Percentiles rank a stretch among this genome's conserved stretches.
These are phyloP conservation scores for Typhlomys cinereus DNA, from an alignment of 2,113 vertebrate species.

Conservation along the genomic window DNA sequence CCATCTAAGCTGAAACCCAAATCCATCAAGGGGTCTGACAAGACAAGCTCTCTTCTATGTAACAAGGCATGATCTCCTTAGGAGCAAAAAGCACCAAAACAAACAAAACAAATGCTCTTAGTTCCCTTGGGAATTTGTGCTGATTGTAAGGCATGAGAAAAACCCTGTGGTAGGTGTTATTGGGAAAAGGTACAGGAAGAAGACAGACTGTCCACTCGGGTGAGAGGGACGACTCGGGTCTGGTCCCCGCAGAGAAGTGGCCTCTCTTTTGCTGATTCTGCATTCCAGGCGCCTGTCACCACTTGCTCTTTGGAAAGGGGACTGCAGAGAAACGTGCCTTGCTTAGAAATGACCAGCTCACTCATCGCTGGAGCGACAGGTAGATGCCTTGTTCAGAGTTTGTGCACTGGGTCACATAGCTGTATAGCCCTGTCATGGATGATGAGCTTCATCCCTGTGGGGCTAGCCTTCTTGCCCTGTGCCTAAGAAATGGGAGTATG, in stretches of 20 bases:
- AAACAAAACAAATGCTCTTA: neutral
- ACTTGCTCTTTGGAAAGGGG: conserved; percentile 61
- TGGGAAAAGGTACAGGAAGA: neutral
- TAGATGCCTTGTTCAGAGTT: too few relatives aligned
- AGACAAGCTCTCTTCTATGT: neutral
- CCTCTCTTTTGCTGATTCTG: conserved; percentile 69
- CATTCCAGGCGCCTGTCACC: conserved; percentile 27
- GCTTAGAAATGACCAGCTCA: conserved; percentile 70
- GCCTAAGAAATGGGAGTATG: neutral
- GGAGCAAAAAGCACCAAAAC: neutral
- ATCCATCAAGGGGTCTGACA: neutral
- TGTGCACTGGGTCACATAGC: neutral
- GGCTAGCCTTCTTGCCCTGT: neutral
- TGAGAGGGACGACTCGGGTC: neutral
- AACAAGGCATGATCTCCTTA: neutral
- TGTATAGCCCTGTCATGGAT: neutral
- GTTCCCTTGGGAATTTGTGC: neutral
- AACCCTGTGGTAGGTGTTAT: neutral
- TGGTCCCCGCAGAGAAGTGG: neutral
- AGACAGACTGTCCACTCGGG: neutral
- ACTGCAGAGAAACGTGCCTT: conserved; percentile 68
- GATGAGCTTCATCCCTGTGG: neutral
- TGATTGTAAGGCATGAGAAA: neutral
- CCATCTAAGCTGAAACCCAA: neutral
- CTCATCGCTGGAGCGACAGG: neutral